A percentile compares a stretch with the other conserved stretches of the same genome.
phyloP scores from a whole-genome alignment of 2,113 vertebrate genomes.

The Penelope pileata region DNA sequence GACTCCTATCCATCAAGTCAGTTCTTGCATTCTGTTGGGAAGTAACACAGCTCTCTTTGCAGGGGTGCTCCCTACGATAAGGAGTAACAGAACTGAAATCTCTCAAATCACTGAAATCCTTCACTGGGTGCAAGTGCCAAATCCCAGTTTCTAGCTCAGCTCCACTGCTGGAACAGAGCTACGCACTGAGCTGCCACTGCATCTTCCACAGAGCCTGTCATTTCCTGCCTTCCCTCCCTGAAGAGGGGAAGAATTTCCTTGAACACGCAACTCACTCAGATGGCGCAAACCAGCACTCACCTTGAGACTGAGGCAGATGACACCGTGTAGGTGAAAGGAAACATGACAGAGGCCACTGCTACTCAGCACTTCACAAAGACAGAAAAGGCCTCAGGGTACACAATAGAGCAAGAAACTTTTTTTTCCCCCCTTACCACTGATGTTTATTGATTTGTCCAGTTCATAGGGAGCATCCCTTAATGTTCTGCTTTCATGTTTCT shows the following conservation, averaged over 20 bases:
- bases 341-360: constrained; percentile 72
- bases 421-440: constrained; percentile 78
- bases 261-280: background rate
- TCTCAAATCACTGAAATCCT: background rate
- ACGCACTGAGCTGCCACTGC: background rate
- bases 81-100: background rate
- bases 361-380: constrained; percentile 70
- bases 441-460: constrained; percentile 95
- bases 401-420: constrained; percentile 77
- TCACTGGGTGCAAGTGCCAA: background rate
- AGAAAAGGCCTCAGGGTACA: constrained; percentile 71
- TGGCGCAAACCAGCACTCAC: constrained; percentile 36
- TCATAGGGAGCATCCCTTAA: constrained; percentile 92
- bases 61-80: background rate
- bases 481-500: constrained; percentile 92
- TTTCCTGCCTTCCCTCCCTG: background rate
- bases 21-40: background rate
- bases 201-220: background rate
- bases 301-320: constrained; percentile 76
- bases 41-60: background rate
- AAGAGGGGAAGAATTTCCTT: constrained; percentile 22
- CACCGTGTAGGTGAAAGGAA: constrained; percentile 74
- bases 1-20: background rate
- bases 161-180: background rate
- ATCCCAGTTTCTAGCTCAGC: background rate